Percentiles rank a stretch among this genome's conserved stretches.
These are phyloP conservation scores for Torymus texanus DNA, from an alignment of 2,888 invertebrate genomes.

Conservation along the genomic window DNA sequence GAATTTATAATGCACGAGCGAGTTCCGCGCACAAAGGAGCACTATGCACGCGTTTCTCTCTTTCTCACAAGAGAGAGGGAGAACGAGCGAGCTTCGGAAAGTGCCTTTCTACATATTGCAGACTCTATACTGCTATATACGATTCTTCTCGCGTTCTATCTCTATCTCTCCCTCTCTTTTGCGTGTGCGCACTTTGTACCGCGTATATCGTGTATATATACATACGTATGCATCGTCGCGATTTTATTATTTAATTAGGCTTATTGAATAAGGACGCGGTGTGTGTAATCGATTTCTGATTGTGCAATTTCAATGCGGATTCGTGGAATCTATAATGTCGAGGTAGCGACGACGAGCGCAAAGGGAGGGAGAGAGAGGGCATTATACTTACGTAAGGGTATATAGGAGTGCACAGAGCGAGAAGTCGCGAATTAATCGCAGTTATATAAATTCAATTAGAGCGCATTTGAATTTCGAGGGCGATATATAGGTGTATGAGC, in stretches of 20 bases:
- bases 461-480: not conserved
- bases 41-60: conserved; percentile 15
- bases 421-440: conserved; percentile 10
- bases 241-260: conserved; percentile 29
- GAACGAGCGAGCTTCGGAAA: conserved; percentile 36
- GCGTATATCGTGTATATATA: too few relatives aligned
- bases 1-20: conserved; percentile 45
- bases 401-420: not conserved
- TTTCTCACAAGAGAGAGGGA: not conserved
- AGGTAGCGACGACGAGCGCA: not conserved
- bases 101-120: conserved; percentile 31
- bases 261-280: conserved; percentile 7
- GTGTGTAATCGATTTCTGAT: conserved; percentile 30
- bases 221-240: not conserved
- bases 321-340: not conserved
- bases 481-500: not conserved
- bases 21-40: conserved; percentile 32
- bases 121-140: not conserved
- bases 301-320: conserved; percentile 26
- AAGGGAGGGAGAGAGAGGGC: too few relatives aligned
- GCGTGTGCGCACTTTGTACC: not conserved
- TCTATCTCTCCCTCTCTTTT: not conserved
- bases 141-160: not conserved
- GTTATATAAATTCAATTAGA: conserved; percentile 36
- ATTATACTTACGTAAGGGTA: conserved; percentile 22